These are phyloP conservation scores for Gonioctena quinquepunctata DNA, from an alignment of 1,140 invertebrate genomes.

Conservation along the genomic window DNA sequence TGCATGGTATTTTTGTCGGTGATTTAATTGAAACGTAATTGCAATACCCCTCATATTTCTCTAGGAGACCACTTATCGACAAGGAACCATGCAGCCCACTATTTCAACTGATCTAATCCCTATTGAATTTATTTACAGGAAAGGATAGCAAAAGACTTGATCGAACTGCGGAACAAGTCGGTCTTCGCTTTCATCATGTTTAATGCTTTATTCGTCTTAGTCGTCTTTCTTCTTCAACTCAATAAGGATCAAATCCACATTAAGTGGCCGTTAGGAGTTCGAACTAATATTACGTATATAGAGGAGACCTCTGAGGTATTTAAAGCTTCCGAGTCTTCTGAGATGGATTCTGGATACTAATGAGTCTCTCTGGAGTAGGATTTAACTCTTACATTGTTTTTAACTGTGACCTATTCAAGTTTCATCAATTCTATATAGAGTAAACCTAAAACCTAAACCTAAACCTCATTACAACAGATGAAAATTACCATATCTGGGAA, in stretches of 20 bases:
- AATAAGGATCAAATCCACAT: conserved; percentile 96
- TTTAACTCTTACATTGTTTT: conserved; percentile 1
- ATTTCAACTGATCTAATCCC: conserved; percentile 34
- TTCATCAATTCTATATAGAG: too few relatives aligned
- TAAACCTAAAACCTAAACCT: too few relatives aligned
- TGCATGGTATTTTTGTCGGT: conserved; percentile 39
- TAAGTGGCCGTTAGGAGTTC: conserved; percentile 91
- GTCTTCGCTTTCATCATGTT: conserved; percentile 99
- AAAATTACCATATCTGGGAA: too few relatives aligned
- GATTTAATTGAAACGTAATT: neutral
- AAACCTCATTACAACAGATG: too few relatives aligned
- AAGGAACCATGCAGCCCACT: conserved; percentile 45
- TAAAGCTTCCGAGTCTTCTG: conserved; percentile 42
- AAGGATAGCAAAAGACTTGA: conserved; percentile 84
- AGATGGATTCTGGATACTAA: conserved; percentile 52
- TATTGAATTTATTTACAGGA: conserved; percentile 69
- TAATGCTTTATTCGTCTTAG: conserved; percentile 98
- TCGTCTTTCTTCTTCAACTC: conserved; percentile 97
- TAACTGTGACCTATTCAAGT: neutral
- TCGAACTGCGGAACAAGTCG: conserved; percentile 92
- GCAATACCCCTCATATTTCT: neutral
- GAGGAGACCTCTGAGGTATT: conserved; percentile 86
- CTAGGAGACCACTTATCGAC: conserved; percentile 8
- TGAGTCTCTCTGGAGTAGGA: conserved; percentile 38
- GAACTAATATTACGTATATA: conserved; percentile 91